Evolutionary conservation across 2,797 vertebrate genomes (phyloP).

Genomic region (Esox lucius): DNA sequence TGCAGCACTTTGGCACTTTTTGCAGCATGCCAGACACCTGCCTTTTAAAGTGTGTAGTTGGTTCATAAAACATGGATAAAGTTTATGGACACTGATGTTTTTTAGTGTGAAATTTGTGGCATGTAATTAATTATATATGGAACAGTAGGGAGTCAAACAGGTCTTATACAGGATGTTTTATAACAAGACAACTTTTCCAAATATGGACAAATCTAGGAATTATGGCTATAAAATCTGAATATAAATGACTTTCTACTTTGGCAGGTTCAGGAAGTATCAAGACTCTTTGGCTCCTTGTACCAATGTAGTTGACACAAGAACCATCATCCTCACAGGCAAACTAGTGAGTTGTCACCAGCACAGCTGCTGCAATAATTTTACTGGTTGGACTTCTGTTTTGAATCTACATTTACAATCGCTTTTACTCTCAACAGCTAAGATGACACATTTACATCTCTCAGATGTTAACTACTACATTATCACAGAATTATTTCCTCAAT

Average conservation of each 20-base stretch:
- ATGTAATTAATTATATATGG: not conserved
- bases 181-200: not conserved
- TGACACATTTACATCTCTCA: not conserved
- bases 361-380: too few relatives aligned
- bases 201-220: not conserved
- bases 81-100: constrained; percentile 28
- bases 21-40: constrained; percentile 14
- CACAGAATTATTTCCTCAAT: not conserved
- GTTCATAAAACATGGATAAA: constrained; percentile 23
- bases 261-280: constrained; percentile 20
- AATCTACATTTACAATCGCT: not conserved
- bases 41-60: constrained; percentile 26
- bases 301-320: constrained; percentile 17
- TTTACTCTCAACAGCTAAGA: not conserved
- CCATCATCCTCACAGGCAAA: constrained; percentile 26
- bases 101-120: not conserved
- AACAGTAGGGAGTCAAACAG: not conserved
- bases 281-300: constrained; percentile 23
- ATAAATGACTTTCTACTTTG: too few relatives aligned
- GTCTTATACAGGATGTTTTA: not conserved
- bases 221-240: not conserved
- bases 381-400: not conserved
- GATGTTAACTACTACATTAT: not conserved
- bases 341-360: constrained; percentile 35
- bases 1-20: constrained; percentile 15